These are phyloP conservation scores for Pteromalus puparum DNA, from an alignment of 1,140 invertebrate species.

Conservation along the genomic window DNA sequence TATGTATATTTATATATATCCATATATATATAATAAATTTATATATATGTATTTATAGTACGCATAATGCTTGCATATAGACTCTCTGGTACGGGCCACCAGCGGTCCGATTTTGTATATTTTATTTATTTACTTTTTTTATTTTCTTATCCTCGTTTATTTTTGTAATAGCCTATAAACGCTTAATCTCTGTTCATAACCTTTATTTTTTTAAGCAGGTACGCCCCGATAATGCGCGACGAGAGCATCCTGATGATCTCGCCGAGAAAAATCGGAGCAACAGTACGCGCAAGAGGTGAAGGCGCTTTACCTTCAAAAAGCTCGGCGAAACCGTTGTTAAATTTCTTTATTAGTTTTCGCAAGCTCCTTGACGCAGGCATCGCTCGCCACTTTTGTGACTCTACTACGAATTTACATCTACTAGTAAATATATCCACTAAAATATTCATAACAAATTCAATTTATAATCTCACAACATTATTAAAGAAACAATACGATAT, in stretches of 20 bases:
- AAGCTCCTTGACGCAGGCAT: slow-evolving; percentile 7
- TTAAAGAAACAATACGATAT: slow-evolving; percentile 36
- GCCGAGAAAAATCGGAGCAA: slow-evolving; percentile 41
- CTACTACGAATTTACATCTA: neutral
- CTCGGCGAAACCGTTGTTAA: slow-evolving; percentile 19
- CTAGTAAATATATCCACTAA: slow-evolving; percentile 29
- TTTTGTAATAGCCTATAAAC: slow-evolving; percentile 48
- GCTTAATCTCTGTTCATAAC: slow-evolving; percentile 37
- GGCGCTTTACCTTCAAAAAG: slow-evolving; percentile 38
- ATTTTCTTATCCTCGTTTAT: neutral
- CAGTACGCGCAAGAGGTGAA: slow-evolving; percentile 17
- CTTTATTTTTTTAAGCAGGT: slow-evolving; percentile 12
- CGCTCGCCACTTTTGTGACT: neutral
- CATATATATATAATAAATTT: slow-evolving; percentile 52
- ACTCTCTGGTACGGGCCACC: slow-evolving; percentile 60
- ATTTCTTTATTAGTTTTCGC: slow-evolving; percentile 23
- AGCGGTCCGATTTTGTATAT: slow-evolving; percentile 56
- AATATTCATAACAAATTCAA: slow-evolving; percentile 34
- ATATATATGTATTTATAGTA: slow-evolving; percentile 52
- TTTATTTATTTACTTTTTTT: slow-evolving; percentile 49
- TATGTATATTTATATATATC: slow-evolving; percentile 54
- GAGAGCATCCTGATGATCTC: slow-evolving; percentile 51
- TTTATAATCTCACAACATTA: slow-evolving; percentile 25
- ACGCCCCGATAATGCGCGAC: slow-evolving; percentile 25
- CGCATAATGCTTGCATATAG: slow-evolving; percentile 48